Evolutionary conservation across 1,140 invertebrate species (phyloP).

Genomic region (Pachypsylla venusta): DNA sequence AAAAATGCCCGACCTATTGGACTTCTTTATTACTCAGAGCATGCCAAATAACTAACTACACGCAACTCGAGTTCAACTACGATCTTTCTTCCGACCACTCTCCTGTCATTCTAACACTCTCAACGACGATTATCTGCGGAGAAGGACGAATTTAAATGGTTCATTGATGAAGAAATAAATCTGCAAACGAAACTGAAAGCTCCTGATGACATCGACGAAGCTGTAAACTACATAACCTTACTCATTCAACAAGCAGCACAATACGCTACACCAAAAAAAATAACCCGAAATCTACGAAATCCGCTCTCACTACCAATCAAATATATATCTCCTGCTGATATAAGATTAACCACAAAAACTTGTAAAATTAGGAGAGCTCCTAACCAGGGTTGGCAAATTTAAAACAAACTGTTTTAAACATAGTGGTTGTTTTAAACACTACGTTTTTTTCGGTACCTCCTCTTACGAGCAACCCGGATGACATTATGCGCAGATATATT

Average conservation of each 20-base stretch:
- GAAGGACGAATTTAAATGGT: not conserved
- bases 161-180: slow-evolving; percentile 6
- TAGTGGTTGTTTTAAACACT: too few species aligned
- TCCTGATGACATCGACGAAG: slow-evolving; percentile 13
- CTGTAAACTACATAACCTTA: slow-evolving; percentile 7
- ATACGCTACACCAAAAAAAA: not conserved
- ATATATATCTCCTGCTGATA: too few species aligned
- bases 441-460: too few species aligned
- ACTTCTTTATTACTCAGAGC: slow-evolving; percentile 27
- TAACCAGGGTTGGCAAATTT: too few species aligned
- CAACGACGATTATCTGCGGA: not conserved
- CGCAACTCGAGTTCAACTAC: slow-evolving; percentile 13
- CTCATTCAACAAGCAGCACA: slow-evolving; percentile 10
- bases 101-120: slow-evolving; percentile 16
- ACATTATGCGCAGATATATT: too few species aligned
- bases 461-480: too few species aligned
- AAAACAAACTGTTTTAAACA: too few species aligned
- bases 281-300: too few species aligned
- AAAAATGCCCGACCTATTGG: slow-evolving; percentile 29
- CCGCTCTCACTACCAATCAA: too few species aligned
- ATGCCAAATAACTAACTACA: slow-evolving; percentile 21
- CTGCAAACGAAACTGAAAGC: slow-evolving; percentile 2
- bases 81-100: slow-evolving; percentile 24
- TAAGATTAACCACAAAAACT: too few species aligned
- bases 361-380: too few species aligned